Evolutionary conservation across 2,888 invertebrate genomes (phyloP).

Genomic region (Rutpela maculata): DNA sequence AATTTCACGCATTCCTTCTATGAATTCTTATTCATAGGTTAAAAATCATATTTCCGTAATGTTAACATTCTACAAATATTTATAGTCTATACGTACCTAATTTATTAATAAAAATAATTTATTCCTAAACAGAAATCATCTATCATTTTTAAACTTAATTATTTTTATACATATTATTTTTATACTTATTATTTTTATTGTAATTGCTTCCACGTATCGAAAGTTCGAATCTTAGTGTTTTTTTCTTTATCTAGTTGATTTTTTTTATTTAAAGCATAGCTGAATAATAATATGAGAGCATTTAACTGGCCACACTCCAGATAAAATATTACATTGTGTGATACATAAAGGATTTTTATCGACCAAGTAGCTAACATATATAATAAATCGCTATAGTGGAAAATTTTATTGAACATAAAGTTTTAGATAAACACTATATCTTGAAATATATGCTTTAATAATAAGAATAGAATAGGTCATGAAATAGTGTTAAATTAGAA

Average conservation of each 20-base stretch:
- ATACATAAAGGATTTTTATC: not conserved
- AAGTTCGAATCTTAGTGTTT: too few species aligned
- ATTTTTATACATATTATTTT: too few species aligned
- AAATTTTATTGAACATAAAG: conserved; percentile 36
- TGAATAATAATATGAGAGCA: not conserved
- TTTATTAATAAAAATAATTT: not conserved
- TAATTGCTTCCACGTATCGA: too few species aligned
- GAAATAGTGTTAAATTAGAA: not conserved
- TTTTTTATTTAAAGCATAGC: not conserved
- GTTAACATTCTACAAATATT: not conserved
- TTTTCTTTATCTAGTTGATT: too few species aligned
- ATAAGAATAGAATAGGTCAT: conserved; percentile 22
- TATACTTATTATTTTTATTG: too few species aligned
- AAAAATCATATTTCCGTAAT: conserved; percentile 6
- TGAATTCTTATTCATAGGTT: conserved; percentile 4
- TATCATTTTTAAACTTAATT: not conserved
- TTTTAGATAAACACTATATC: conserved; percentile 29
- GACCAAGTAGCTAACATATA: not conserved
- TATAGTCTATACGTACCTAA: not conserved
- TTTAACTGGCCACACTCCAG: conserved; percentile 3
- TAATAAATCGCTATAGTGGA: conserved; percentile 23
- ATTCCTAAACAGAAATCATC: not conserved
- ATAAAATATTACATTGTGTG: conserved; percentile 26
- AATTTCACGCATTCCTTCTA: conserved; percentile 11
- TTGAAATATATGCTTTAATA: conserved; percentile 14